These are phyloP conservation scores for Dasyornis broadbenti DNA, from an alignment of 2,113 vertebrate species.

Conservation along the genomic window DNA sequence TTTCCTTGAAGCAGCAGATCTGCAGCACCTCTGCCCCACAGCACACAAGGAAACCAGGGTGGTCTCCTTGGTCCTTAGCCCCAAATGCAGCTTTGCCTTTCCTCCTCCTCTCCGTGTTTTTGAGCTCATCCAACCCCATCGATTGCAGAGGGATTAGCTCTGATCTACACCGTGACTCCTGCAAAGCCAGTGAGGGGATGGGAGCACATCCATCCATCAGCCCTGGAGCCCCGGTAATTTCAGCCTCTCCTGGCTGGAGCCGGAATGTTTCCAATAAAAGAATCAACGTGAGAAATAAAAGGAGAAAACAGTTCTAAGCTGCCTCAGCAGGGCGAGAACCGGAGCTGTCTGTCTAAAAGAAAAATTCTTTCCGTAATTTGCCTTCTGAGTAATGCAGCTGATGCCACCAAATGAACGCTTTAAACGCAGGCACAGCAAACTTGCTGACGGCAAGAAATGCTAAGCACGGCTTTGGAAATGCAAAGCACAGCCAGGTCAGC, in stretches of 20 bases:
- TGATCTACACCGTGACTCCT: not conserved
- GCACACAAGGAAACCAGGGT: not conserved
- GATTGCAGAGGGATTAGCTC: not conserved
- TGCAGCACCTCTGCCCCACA: not conserved
- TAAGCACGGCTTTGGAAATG: not conserved
- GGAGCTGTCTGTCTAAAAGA: constrained; percentile 46
- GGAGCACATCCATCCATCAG: not conserved
- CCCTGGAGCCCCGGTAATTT: not conserved
- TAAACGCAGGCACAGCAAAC: not conserved
- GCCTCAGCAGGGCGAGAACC: not conserved
- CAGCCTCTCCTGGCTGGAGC: not conserved
- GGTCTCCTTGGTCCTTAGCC: not conserved
- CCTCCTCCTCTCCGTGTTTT: not conserved
- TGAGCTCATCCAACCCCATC: not conserved
- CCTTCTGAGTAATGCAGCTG: constrained; percentile 65
- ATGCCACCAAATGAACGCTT: constrained; percentile 33
- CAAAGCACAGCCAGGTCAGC: not conserved
- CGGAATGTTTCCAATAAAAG: not conserved
- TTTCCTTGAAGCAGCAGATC: not conserved
- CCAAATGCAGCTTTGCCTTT: not conserved
- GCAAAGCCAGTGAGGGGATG: not conserved
- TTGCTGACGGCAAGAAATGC: not conserved
- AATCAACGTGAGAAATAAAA: not conserved
- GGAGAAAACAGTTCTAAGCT: constrained; percentile 16
- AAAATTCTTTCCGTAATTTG: constrained; percentile 10